Evolutionary conservation across 2,797 vertebrate species (phyloP).

Genomic region (Pangasius macronema): DNA sequence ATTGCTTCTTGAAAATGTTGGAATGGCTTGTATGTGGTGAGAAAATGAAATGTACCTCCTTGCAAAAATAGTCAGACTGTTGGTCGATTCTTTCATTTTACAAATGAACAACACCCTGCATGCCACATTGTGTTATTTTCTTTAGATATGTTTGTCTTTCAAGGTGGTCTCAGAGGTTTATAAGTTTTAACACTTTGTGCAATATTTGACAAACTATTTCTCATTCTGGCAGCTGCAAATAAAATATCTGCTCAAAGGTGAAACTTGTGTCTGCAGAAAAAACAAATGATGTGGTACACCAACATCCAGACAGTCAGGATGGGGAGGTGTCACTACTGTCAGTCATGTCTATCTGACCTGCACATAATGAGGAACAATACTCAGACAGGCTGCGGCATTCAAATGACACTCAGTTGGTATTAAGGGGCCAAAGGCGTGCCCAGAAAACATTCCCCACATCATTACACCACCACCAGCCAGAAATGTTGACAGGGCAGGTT

Average conservation of each 20-base stretch:
- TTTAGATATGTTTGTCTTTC: background rate
- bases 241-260: background rate
- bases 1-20: background rate
- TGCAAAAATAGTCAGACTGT: background rate
- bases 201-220: background rate
- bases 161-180: background rate
- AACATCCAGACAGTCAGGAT: background rate
- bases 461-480: background rate
- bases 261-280: background rate
- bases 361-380: background rate
- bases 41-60: background rate
- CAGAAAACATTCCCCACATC: background rate
- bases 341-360: background rate
- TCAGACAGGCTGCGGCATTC: background rate
- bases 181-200: no score
- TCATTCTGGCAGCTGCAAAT: background rate
- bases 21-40: background rate
- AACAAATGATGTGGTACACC: background rate
- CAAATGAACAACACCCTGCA: background rate
- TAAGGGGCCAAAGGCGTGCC: background rate
- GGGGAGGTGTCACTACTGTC: background rate
- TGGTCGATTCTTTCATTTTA: background rate
- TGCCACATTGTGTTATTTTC: background rate
- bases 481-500: background rate
- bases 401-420: background rate